Conservation (phyloP, 1,140 invertebrate genomes). For the Pectinophora gossypiella region DNA sequence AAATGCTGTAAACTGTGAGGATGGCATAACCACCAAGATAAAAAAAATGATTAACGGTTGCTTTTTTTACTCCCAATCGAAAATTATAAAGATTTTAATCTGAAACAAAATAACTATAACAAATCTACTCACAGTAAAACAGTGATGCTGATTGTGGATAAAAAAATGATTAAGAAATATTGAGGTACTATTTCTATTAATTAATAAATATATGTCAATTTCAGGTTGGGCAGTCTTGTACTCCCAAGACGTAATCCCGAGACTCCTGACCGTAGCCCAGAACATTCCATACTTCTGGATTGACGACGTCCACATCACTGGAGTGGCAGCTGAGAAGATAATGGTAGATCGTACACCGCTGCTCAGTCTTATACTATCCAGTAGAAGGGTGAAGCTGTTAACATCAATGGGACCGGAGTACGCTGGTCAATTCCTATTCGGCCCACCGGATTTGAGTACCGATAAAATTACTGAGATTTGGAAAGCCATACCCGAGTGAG, state of each 20-base stretch:
- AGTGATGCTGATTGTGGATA: not conserved
- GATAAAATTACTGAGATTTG: conserved; percentile 49
- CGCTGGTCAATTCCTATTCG: conserved; percentile 73
- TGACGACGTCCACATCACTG: conserved; percentile 89
- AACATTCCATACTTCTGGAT: conserved; percentile 87
- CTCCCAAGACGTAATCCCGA: conserved; percentile 81
- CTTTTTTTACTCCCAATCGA: too few species aligned
- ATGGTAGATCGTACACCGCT: conserved; percentile 77
- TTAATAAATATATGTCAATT: conserved; percentile 2
- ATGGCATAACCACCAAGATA: too few species aligned
- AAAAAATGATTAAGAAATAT: not conserved
- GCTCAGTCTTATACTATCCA: conserved; percentile 68
- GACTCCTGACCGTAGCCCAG: conserved; percentile 80
- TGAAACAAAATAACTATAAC: too few species aligned
- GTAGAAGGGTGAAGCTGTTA: conserved; percentile 17
- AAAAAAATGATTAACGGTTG: too few species aligned
- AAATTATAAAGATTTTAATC: too few species aligned
- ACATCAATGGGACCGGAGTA: conserved; percentile 34
- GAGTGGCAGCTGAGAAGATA: conserved; percentile 79
- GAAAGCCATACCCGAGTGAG: conserved; percentile 26
- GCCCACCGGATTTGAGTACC: conserved; percentile 74
- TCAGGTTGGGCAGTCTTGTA: conserved; percentile 85
- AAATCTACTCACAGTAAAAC: not conserved
- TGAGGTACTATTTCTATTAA: not conserved
- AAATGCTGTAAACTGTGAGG: too few species aligned